A percentile compares a stretch with the other conserved stretches of the same genome.
phyloP scores from a whole-genome alignment of 2,888 invertebrate genomes.

The Cantharis flavilabris region DNA sequence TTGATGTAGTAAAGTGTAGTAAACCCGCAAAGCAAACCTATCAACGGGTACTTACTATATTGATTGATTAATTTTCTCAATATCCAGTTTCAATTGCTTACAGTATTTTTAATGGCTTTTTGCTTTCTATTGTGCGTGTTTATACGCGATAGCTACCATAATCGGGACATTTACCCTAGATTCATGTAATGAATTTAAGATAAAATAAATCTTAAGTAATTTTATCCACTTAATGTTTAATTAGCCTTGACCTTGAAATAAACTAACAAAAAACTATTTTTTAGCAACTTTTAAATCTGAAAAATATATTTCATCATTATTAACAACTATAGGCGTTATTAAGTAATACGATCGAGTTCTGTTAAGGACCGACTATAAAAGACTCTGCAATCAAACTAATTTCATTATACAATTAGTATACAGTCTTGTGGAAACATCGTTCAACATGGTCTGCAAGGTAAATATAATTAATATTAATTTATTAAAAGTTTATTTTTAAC shows the following conservation, averaged over 20 bases:
- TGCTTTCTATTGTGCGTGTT: background rate
- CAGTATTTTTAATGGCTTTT: background rate
- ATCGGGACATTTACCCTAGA: background rate
- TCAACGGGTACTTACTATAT: background rate
- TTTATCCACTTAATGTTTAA: background rate
- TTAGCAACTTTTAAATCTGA: background rate
- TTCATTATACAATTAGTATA: background rate
- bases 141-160: background rate
- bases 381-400: background rate
- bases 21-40: background rate
- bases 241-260: background rate
- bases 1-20: background rate
- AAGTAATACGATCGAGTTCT: background rate
- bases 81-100: slow-evolving; percentile 5
- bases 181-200: background rate
- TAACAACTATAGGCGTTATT: background rate
- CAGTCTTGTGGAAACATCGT: background rate
- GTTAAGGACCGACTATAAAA: background rate
- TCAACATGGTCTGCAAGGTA: background rate
- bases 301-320: too few relatives aligned
- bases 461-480: background rate
- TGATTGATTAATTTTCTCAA: background rate
- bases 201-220: background rate
- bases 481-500: background rate
- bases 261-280: background rate